phyloP scores from a whole-genome alignment of 30 jellyfish, hydroid and myxozoan genomes.

The Rhopilema esculentum region DNA sequence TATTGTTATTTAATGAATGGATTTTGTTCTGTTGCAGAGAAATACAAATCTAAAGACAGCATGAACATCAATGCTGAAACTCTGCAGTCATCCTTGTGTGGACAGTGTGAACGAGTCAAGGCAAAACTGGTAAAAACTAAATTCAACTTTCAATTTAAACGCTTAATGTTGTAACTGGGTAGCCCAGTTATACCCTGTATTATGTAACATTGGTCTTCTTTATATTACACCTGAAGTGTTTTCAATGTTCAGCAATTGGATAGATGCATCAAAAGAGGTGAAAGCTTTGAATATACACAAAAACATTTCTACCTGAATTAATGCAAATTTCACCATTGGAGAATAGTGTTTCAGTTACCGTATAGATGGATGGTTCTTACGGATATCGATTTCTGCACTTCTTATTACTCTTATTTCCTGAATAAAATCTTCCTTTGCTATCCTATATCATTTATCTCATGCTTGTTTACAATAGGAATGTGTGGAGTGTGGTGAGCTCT shows the following conservation, averaged over 20 bases:
- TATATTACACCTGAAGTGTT: no score
- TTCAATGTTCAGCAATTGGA: no score
- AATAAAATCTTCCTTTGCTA: not conserved
- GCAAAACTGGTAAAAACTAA: conserved; percentile 50
- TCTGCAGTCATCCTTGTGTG: conserved; percentile 20
- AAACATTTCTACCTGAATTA: no score
- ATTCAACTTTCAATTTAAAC: not conserved
- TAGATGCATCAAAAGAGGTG: no score
- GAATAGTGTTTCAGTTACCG: no score
- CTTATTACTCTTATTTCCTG: not conserved
- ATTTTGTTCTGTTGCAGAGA: not conserved
- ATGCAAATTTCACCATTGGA: no score
- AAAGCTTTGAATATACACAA: no score
- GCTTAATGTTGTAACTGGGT: not conserved
- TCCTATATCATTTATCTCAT: not conserved
- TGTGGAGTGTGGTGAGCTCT: conserved; percentile 78
- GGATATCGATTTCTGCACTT: no score
- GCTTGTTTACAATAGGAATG: conserved; percentile 71
- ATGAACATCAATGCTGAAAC: not conserved
- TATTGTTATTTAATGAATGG: not conserved
- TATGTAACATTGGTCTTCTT: not conserved
- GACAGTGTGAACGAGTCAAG: conserved; percentile 58
- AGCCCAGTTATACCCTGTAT: not conserved
- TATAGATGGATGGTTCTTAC: no score
- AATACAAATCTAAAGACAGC: not conserved